These are phyloP conservation scores for Fragum sueziense DNA, from an alignment of 2,888 invertebrate species.

Conservation along the genomic window DNA sequence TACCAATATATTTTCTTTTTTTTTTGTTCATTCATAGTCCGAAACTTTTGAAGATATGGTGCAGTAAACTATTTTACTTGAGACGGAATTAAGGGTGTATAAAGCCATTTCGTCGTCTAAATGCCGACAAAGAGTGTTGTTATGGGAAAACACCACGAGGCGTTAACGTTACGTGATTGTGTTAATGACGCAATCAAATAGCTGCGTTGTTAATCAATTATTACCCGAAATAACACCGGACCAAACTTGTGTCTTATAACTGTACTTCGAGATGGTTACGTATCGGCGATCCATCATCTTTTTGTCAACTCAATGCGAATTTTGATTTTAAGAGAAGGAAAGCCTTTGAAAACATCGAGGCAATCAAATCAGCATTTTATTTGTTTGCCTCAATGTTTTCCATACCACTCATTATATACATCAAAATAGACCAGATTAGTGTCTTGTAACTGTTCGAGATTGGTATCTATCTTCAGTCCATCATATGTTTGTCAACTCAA, in stretches of 20 bases:
- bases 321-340: too few species aligned
- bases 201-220: not conserved
- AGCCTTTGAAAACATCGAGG: too few species aligned
- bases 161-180: slow-evolving; percentile 2
- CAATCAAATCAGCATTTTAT: not conserved
- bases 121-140: slow-evolving; percentile 16
- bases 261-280: not conserved
- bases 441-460: too few species aligned
- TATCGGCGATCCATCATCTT: not conserved
- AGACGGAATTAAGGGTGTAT: not conserved
- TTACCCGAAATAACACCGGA: not conserved
- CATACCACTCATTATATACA: not conserved
- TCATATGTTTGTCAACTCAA: too few species aligned
- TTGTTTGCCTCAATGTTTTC: not conserved
- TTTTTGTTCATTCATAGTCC: too few species aligned
- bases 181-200: slow-evolving; percentile 11
- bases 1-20: too few species aligned
- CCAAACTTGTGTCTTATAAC: slow-evolving; percentile 15
- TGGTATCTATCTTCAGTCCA: too few species aligned
- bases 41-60: too few species aligned
- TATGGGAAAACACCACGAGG: slow-evolving; percentile 22
- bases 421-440: too few species aligned
- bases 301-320: not conserved
- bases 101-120: not conserved
- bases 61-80: too few species aligned